phyloP scores from a whole-genome alignment of 2,797 vertebrate species.

The Catostomus latipinnis region DNA sequence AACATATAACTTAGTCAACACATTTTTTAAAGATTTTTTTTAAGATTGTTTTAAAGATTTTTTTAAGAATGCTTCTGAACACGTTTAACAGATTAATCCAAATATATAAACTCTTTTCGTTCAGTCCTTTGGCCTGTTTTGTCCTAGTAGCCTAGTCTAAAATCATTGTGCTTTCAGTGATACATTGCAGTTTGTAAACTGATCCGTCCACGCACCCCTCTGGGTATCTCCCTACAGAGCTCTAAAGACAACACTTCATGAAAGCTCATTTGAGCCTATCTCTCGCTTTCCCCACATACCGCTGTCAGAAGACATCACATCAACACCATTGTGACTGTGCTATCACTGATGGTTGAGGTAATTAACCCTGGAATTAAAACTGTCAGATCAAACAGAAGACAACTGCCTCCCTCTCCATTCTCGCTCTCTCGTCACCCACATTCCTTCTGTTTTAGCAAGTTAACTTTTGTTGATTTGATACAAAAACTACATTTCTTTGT shows the following conservation, averaged over 20 bases:
- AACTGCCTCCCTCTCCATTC: constrained; percentile 11
- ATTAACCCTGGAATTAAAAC: constrained; percentile 57
- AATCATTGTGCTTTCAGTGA: neutral
- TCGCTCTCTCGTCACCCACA: neutral
- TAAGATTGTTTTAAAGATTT: too few species aligned
- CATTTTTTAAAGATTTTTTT: too few species aligned
- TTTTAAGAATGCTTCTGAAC: too few species aligned
- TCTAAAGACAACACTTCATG: constrained; percentile 38
- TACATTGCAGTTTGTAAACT: constrained; percentile 20
- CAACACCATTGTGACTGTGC: constrained; percentile 46
- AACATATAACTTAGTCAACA: too few species aligned
- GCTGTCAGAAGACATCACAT: constrained; percentile 45
- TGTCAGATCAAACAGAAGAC: constrained; percentile 50
- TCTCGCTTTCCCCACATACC: constrained; percentile 21
- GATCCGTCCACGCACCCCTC: neutral
- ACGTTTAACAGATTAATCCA: neutral
- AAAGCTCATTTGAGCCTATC: constrained; percentile 35
- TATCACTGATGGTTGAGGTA: constrained; percentile 46
- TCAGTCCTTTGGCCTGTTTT: neutral
- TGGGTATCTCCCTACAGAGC: constrained; percentile 23
- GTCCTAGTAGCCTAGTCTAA: neutral
- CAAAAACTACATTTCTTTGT: neutral
- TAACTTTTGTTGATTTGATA: constrained; percentile 25
- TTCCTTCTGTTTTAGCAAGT: constrained; percentile 13
- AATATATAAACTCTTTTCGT: neutral